Conservation (phyloP, 2,113 vertebrate genomes). For the Sigmodon hispidus region DNA sequence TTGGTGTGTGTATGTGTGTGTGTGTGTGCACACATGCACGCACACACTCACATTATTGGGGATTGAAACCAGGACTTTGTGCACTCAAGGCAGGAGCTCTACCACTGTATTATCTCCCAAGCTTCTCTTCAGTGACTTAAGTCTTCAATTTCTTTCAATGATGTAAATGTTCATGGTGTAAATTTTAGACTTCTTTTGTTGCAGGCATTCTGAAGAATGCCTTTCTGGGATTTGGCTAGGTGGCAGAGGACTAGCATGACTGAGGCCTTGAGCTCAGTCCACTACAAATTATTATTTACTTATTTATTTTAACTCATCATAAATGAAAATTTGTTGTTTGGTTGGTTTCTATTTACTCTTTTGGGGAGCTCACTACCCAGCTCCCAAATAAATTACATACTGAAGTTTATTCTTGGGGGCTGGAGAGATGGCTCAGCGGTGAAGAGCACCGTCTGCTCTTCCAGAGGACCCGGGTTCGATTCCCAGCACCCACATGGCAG, state of each 20-base stretch:
- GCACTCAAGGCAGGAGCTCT: neutral
- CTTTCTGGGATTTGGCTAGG: neutral
- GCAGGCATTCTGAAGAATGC: neutral
- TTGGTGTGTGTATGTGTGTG: neutral
- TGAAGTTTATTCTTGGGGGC: no score
- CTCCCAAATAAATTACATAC: no score
- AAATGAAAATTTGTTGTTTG: neutral
- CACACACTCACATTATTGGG: no score
- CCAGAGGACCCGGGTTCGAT: no score
- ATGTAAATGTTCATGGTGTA: neutral
- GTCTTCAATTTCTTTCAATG: neutral
- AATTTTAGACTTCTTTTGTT: neutral
- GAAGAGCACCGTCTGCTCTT: no score
- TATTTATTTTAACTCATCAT: neutral
- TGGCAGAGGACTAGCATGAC: fast-evolving
- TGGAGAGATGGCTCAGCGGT: no score
- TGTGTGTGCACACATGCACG: no score
- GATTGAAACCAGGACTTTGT: neutral
- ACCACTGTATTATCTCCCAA: neutral
- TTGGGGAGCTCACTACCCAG: no score
- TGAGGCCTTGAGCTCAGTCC: neutral
- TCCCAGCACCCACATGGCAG: no score
- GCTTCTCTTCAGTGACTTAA: neutral
- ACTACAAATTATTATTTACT: no score
- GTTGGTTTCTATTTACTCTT: no score